phyloP scores from a whole-genome alignment of 2,888 invertebrate genomes.

The Oscheius sp. region DNA sequence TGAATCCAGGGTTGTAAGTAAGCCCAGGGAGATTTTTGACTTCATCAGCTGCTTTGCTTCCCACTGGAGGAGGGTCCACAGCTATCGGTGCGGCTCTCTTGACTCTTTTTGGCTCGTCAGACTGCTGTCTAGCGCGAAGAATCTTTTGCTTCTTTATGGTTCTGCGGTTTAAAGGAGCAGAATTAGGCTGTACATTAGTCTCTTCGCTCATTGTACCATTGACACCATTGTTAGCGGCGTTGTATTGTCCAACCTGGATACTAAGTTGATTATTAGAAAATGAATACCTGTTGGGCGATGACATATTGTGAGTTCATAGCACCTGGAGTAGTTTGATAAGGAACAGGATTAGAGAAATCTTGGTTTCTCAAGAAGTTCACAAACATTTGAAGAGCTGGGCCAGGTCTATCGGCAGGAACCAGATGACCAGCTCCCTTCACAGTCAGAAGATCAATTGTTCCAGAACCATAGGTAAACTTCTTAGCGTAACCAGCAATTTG shows the following conservation, averaged over 20 bases:
- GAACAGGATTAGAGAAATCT: constrained; percentile 51
- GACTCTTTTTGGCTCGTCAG: neutral
- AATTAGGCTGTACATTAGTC: neutral
- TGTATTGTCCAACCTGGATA: neutral
- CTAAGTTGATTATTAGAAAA: neutral
- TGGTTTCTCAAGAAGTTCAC: constrained; percentile 77
- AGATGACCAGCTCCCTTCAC: constrained; percentile 81
- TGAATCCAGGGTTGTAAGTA: constrained; percentile 71
- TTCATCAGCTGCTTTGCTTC: constrained; percentile 37
- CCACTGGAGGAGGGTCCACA: neutral
- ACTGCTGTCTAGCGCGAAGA: neutral
- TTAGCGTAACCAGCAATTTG: constrained; percentile 58
- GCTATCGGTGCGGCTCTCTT: constrained; percentile 3
- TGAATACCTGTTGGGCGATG: constrained; percentile 42
- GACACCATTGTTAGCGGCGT: no score
- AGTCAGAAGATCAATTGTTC: constrained; percentile 40
- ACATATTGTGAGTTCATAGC: constrained; percentile 49
- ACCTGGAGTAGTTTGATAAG: constrained; percentile 46
- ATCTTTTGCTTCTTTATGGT: constrained; percentile 16
- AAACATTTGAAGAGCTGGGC: constrained; percentile 83
- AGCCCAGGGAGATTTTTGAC: constrained; percentile 62
- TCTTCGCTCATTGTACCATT: neutral
- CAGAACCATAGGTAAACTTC: constrained; percentile 49
- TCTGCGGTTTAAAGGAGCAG: neutral
- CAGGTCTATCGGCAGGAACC: constrained; percentile 85